Evolutionary conservation across 2,113 vertebrate species (phyloP).

Genomic region (Nothoprocta perdicaria): DNA sequence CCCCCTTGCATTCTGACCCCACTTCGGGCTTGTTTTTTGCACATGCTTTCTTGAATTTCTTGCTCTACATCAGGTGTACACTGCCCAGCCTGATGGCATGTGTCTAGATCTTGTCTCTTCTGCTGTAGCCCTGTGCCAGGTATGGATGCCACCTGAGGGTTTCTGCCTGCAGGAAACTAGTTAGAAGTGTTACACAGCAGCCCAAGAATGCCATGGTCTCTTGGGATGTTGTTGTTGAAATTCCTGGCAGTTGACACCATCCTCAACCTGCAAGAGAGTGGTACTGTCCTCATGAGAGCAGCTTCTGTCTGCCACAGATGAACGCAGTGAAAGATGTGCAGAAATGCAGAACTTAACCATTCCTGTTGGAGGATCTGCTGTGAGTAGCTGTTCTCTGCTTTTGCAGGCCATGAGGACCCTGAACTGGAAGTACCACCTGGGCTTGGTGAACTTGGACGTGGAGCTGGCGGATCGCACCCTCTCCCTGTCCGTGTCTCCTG

Average conservation of each 20-base stretch:
- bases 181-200: not conserved
- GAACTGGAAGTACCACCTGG: conserved; percentile 96
- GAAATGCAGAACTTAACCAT: accelerated
- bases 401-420: conserved; percentile 95
- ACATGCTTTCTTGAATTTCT: not conserved
- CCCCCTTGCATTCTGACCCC: not conserved
- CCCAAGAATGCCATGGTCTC: not conserved
- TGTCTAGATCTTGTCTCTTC: not conserved
- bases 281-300: not conserved
- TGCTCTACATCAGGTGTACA: no score
- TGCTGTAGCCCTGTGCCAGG: not conserved
- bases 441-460: conserved; percentile 92
- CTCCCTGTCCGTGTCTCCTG: conserved; percentile 88
- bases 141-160: not conserved
- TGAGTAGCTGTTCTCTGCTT: not conserved
- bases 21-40: not conserved
- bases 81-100: no score
- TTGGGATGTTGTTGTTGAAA: not conserved
- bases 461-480: conserved; percentile 94
- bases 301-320: not conserved
- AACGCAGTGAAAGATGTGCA: not conserved
- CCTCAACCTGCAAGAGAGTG: not conserved
- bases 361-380: not conserved
- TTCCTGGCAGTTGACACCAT: not conserved
- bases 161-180: not conserved